These are phyloP conservation scores for Calosoma granatense DNA, from an alignment of 1,140 invertebrate species.

Conservation along the genomic window DNA sequence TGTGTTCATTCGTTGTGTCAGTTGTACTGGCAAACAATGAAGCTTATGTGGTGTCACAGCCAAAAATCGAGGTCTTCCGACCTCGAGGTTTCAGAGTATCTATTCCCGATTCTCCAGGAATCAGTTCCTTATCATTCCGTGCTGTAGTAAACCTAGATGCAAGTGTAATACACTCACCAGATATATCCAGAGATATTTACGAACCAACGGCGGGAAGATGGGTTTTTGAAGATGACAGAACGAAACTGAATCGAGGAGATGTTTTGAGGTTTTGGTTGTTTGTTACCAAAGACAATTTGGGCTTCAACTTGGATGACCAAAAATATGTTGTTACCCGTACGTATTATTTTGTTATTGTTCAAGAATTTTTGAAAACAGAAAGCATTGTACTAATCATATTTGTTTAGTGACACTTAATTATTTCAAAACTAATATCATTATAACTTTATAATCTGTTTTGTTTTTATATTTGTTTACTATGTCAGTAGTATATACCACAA, in stretches of 20 bases:
- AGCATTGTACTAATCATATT: no score
- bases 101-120: constrained; percentile 27
- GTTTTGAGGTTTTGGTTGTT: constrained; percentile 45
- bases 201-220: constrained; percentile 34
- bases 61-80: constrained; percentile 20
- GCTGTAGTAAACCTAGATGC: constrained; percentile 29
- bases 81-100: constrained; percentile 27
- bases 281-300: constrained; percentile 36
- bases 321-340: constrained; percentile 22
- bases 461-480: no score
- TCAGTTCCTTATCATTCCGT: constrained; percentile 31
- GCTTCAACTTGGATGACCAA: constrained; percentile 26
- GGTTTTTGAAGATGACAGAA: constrained; percentile 37
- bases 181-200: constrained; percentile 38
- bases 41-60: constrained; percentile 17
- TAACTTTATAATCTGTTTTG: no score
- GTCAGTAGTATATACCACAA: no score
- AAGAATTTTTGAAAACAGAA: no score
- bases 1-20: background rate
- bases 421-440: no score
- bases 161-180: constrained; percentile 35
- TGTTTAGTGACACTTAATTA: no score
- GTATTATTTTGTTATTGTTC: background rate
- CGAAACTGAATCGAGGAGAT: constrained; percentile 36
- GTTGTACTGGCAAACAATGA: background rate